Evolutionary conservation across 2,888 invertebrate genomes (phyloP).

Genomic region (Spisula solida): DNA sequence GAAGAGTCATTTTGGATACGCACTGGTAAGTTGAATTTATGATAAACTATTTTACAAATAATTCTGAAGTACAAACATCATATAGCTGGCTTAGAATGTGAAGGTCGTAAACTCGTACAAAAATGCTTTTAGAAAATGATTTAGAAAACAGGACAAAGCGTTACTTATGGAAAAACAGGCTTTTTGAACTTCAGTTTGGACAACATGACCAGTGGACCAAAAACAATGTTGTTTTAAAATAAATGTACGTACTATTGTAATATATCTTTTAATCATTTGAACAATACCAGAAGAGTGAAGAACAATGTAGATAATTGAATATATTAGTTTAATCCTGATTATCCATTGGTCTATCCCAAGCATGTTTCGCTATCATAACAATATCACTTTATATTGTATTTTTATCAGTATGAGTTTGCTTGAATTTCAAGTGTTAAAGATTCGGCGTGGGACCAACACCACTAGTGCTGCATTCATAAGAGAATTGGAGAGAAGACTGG

Average conservation of each 20-base stretch:
- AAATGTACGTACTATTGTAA: not conserved
- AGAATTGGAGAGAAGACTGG: slow-evolving; percentile 71
- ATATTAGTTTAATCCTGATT: not conserved
- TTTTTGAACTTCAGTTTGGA: no score
- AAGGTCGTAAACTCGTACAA: no score
- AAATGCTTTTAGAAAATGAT: no score
- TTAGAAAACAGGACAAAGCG: no score
- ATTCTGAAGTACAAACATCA: no score
- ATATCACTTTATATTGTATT: not conserved
- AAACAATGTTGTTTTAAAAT: no score
- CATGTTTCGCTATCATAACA: no score
- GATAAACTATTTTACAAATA: no score
- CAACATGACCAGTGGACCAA: no score
- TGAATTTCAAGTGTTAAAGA: slow-evolving; percentile 49
- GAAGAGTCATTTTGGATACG: slow-evolving; percentile 68
- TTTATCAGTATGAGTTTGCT: not conserved
- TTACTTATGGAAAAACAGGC: no score
- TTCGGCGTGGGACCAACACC: slow-evolving; percentile 56
- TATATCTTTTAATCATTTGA: not conserved
- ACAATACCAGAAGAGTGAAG: not conserved
- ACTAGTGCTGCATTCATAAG: slow-evolving; percentile 60
- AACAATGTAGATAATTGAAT: not conserved
- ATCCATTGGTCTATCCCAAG: not conserved
- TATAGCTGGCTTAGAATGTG: no score
- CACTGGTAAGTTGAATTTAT: slow-evolving; percentile 67